Conservation (phyloP, 2,113 vertebrate genomes). For the Heliornis fulica region DNA sequence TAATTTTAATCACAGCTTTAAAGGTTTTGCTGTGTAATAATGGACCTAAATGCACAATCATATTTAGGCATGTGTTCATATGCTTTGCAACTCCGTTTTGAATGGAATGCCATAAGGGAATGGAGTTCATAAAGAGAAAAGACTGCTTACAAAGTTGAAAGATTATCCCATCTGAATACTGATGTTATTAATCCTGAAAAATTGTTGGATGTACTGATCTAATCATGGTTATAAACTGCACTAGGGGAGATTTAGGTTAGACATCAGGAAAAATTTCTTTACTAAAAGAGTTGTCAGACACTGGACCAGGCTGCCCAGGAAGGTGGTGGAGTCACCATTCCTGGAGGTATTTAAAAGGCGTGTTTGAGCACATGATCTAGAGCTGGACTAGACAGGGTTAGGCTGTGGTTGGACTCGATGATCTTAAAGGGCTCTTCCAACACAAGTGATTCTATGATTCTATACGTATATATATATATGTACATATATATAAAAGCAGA, state of each 20-base stretch:
- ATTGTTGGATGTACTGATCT: neutral
- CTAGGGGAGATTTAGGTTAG: too few relatives aligned
- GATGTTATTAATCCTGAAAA: neutral
- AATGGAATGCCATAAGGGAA: neutral
- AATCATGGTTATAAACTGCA: too few relatives aligned
- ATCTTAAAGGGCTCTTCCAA: too few relatives aligned
- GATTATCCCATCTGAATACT: neutral
- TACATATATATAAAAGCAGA: neutral
- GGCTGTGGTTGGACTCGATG: too few relatives aligned
- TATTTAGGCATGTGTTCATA: neutral
- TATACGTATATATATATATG: neutral
- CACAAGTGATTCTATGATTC: too few relatives aligned
- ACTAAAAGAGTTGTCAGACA: too few relatives aligned
- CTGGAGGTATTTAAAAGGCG: too few relatives aligned
- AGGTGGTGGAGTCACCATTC: too few relatives aligned
- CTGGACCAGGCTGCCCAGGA: too few relatives aligned
- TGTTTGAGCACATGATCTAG: too few relatives aligned
- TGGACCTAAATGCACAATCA: neutral
- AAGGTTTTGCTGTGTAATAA: neutral
- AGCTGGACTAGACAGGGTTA: too few relatives aligned
- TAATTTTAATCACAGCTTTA: neutral
- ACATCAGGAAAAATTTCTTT: too few relatives aligned
- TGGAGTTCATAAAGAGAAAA: neutral
- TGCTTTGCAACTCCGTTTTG: neutral
- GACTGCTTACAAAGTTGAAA: neutral